Evolutionary conservation across 2,888 invertebrate genomes (phyloP).

Genomic region (Graphium colonna): DNA sequence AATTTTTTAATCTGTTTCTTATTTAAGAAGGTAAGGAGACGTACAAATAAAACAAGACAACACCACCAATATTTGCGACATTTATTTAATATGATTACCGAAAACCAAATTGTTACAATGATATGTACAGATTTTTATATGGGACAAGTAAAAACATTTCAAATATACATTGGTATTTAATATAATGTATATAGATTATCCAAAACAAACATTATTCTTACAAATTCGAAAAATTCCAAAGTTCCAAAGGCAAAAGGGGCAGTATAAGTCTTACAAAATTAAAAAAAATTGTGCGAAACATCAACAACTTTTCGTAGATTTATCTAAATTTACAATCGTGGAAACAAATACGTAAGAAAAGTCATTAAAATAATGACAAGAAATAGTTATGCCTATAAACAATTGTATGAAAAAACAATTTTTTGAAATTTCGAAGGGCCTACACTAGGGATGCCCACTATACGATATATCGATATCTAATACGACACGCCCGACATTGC

Average conservation of each 20-base stretch:
- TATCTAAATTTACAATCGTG: no score
- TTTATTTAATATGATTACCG: constrained; percentile 24
- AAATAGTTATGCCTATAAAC: no score
- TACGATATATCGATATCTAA: no score
- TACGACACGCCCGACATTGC: no score
- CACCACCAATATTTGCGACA: constrained; percentile 11
- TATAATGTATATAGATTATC: constrained; percentile 19
- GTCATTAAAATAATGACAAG: no score
- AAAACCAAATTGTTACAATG: constrained; percentile 15
- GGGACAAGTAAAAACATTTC: constrained; percentile 8
- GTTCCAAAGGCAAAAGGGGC: constrained; percentile 17
- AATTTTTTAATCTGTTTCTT: no score
- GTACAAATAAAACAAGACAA: constrained; percentile 10
- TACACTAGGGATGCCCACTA: no score
- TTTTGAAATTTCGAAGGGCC: no score
- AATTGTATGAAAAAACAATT: no score
- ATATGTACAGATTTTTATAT: constrained; percentile 23
- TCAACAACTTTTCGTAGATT: no score
- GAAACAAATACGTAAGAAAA: no score
- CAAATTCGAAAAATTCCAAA: neutral
- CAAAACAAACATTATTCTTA: constrained; percentile 13
- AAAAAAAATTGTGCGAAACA: constrained; percentile 11
- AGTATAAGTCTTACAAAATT: constrained; percentile 6
- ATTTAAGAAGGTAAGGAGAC: no score
- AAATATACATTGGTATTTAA: constrained; percentile 11